phyloP scores from a whole-genome alignment of 1,140 invertebrate genomes.

The Cardiocondyla obscurior region DNA sequence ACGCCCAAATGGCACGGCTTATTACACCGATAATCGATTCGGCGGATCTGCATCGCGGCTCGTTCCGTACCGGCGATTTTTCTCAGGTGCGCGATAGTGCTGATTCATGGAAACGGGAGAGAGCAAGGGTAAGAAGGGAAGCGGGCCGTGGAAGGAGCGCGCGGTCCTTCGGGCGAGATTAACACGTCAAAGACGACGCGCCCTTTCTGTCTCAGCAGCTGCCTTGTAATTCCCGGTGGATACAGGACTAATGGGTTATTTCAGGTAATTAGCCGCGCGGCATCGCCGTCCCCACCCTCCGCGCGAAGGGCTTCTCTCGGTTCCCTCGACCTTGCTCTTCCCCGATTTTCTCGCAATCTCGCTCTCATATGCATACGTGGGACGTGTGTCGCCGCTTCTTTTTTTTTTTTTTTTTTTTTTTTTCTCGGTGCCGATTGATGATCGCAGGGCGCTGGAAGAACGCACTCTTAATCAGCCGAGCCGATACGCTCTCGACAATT shows the following conservation, averaged over 20 bases:
- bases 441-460: constrained; percentile 14
- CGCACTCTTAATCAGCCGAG: constrained; percentile 38
- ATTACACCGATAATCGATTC: constrained; percentile 57
- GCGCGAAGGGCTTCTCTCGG: constrained; percentile 57
- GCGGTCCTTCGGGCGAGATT: constrained; percentile 71
- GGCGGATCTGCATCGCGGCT: constrained; percentile 23
- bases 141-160: constrained; percentile 27
- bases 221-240: constrained; percentile 74
- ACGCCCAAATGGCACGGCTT: constrained; percentile 42
- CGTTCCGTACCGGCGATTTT: constrained; percentile 70
- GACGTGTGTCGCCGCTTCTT: constrained; percentile 27
- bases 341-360: constrained; percentile 4
- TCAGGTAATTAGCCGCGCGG: constrained; percentile 78
- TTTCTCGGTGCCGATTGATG: neutral
- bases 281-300: constrained; percentile 66
- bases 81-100: constrained; percentile 75
- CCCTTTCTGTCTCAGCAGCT: constrained; percentile 60
- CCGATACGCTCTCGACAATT: constrained; percentile 11
- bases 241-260: constrained; percentile 81
- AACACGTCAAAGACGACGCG: constrained; percentile 80
- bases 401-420: neutral
- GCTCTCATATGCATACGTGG: constrained; percentile 7
- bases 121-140: constrained; percentile 16
- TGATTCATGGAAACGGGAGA: constrained; percentile 80
- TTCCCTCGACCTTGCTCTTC: neutral